Conservation (phyloP, 2,888 invertebrate genomes). For the Willowsia nigromaculata region DNA sequence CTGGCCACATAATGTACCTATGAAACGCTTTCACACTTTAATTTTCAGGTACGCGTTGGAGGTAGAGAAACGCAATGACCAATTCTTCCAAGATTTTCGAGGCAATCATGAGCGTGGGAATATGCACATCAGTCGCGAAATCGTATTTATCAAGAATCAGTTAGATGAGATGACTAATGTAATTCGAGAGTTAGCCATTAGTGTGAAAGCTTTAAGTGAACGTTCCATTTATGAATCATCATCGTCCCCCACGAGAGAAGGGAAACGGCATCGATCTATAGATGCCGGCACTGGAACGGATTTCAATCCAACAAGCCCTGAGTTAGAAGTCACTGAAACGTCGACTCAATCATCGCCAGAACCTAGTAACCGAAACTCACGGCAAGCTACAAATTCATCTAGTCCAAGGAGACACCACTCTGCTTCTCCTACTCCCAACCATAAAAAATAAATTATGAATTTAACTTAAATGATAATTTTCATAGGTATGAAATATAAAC, state of each 20-base stretch:
- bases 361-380: slow-evolving; percentile 65
- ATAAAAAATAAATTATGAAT: neutral
- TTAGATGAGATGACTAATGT: slow-evolving; percentile 77
- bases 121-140: slow-evolving; percentile 73
- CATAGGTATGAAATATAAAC: too few relatives aligned
- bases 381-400: slow-evolving; percentile 59
- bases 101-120: slow-evolving; percentile 73
- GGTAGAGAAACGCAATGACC: slow-evolving; percentile 74
- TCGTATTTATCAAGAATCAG: slow-evolving; percentile 75
- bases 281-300: slow-evolving; percentile 77
- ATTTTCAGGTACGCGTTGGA: slow-evolving; percentile 73
- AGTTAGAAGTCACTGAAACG: slow-evolving; percentile 71
- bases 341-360: slow-evolving; percentile 76
- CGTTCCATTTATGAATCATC: slow-evolving; percentile 73
- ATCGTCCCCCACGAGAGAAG: slow-evolving; percentile 57
- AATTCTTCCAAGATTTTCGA: slow-evolving; percentile 75
- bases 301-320: slow-evolving; percentile 76
- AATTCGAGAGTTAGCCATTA: slow-evolving; percentile 73
- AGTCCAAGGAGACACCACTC: slow-evolving; percentile 60
- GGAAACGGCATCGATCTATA: slow-evolving; percentile 66
- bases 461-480: too few relatives aligned
- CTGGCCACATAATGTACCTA: neutral
- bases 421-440: slow-evolving; percentile 38
- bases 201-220: slow-evolving; percentile 76
- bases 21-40: neutral